Base-by-base conservation (phyloP, 2,113 vertebrate species). In the Pyxicephalus adspersus region DNA sequence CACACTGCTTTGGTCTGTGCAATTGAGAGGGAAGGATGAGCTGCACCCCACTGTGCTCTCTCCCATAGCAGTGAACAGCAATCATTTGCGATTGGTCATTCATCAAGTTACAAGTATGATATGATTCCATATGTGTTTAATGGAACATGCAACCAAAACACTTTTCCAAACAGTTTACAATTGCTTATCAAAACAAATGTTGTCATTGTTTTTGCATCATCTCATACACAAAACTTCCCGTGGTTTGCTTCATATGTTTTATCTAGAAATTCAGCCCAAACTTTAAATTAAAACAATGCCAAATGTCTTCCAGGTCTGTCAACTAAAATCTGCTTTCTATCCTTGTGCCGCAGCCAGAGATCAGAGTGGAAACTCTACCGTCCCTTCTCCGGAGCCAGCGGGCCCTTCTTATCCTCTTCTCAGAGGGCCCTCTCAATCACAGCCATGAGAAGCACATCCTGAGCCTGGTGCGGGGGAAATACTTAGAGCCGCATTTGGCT, bases 361-460 rank as follows among this genome's bases (percentile, higher is more conserved):
- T 98, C 87, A 98, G 94, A 0, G 94, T 99, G 87, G 90, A 93
- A 64, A 98, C 92, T 76, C 92, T 99, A 68, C 96, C 96, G 0
- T 68, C 8, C 77, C 95, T 95, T 60, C 83, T 96, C 82, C 89
- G 87, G 16, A 88, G 92, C 63, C 19, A 89, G 50, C 95, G 92
- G 84, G 93, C 96, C 20, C 92, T 98, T 50, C 90, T 99, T 25
- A 87, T 98, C 64, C 87, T 98, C 11, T 99, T 98, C 78, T 92
- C 92, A 3, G 90, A 94, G 13, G 93, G 91, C 23, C 91, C 86
- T 55, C 86, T 93, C 84, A 87, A 85, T 31, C 76, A 75, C 70
- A 85, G 57, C 11, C 86, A 92, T 58, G 85, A 92, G 76, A 64
- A 90, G 54, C 91, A 94, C 88, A 88, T 96, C 86, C 85, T 88